Evolutionary conservation across 2,797 vertebrate species (phyloP), one percentile per base, ranked within the genome.

Genomic region (Fistularia commersonii): DNA sequence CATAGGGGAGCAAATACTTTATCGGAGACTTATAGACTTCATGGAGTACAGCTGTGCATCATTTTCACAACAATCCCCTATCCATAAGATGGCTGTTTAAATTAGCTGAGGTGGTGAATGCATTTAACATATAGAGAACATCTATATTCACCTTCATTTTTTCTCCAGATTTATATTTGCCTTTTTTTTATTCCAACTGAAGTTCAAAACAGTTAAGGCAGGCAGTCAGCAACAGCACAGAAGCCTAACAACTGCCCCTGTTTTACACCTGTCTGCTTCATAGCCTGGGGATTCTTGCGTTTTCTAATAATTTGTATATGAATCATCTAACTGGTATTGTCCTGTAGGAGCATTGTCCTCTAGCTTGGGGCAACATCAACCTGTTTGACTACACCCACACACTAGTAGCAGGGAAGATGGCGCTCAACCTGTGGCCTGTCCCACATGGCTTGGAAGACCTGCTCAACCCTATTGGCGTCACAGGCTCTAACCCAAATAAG

Each of bases 311-410:
- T 74, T 76, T 76, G 69, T 47, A 41, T 48, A 34, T 63, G 50
- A 23, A 48, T 74, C 48, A 44, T 59, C 34, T 48, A 37, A 10
- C 15, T 58, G 41, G 45, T 61, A 32, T 69, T 80, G 84, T 60
- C 46, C 45, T 69, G 33, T 81, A 99, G 97, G 97, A 99, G 79
- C 97, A 98, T 77, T 99, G 97, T 81, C 97, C 97, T 2, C 88
- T 99, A 56, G 97, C 97, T 74, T 99, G 97, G 97, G 97, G 97
- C 81, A 99, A 99, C 84, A 93, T 98, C 86, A 99, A 99, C 84
- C 88, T 98, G 85, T 99, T 99, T 85, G 97, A 99, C 91, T 99
- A 99, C 79, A 99, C 95, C 61, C 94, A 98, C 84, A 99, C 95
- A 44, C 87, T 99, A 13, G 96, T 99, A 54, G 94, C 96, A 67